Conservation (phyloP, 1,140 invertebrate species). For the Meloidogyne chitwoodi region DNA sequence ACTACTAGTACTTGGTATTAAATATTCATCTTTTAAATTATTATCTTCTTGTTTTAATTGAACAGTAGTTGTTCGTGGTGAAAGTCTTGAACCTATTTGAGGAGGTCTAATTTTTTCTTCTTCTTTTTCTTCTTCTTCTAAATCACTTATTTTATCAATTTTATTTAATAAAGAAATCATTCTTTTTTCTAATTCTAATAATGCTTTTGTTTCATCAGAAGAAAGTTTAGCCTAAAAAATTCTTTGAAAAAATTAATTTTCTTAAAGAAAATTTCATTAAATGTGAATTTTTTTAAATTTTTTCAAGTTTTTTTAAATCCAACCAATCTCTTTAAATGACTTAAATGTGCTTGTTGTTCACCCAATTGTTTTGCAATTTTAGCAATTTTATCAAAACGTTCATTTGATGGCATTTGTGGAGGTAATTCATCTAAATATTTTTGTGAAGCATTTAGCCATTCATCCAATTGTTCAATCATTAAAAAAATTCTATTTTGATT, state of each 20-base stretch:
- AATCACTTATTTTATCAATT: neutral
- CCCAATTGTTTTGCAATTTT: conserved; percentile 22
- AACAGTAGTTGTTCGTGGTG: conserved; percentile 10
- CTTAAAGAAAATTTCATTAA: no score
- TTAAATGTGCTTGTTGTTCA: conserved; percentile 22
- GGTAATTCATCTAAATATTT: conserved; percentile 17
- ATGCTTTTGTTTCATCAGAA: neutral
- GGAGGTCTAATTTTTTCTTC: neutral
- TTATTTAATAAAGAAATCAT: conserved; percentile 10
- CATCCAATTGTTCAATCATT: conserved; percentile 18
- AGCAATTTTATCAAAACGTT: conserved; percentile 12
- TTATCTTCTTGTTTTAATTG: conserved; percentile 9
- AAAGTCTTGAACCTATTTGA: neutral
- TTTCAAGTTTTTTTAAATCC: neutral
- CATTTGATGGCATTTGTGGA: conserved; percentile 3
- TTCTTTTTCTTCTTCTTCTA: neutral
- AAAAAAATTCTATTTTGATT: neutral
- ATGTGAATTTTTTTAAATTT: no score
- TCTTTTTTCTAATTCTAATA: conserved; percentile 3
- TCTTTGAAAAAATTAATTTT: no score
- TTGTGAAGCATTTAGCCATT: conserved; percentile 13
- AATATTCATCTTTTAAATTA: neutral
- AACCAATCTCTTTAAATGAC: conserved; percentile 17
- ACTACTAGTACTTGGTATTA: neutral
- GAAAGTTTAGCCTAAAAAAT: neutral